Conservation (phyloP, 2,888 invertebrate species). For the Hyposoter didymator region DNA sequence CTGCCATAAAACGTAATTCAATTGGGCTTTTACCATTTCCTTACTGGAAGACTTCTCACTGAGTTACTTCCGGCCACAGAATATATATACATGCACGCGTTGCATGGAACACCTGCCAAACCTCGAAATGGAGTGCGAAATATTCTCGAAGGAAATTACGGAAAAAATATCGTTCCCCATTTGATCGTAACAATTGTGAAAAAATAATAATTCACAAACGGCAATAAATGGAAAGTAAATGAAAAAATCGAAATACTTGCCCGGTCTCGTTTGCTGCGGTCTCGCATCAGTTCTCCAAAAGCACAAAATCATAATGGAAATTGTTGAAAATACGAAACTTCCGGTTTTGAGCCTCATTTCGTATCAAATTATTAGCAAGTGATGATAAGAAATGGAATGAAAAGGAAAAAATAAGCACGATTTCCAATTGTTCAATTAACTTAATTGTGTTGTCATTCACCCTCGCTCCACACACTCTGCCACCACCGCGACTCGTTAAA, state of each 20-base stretch:
- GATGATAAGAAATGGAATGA: not conserved
- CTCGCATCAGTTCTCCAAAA: conserved; percentile 50
- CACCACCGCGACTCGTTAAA: not conserved
- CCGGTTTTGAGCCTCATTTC: conserved; percentile 24
- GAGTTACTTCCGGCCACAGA: conserved; percentile 41
- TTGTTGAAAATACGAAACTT: conserved; percentile 13
- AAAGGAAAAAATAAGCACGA: conserved; percentile 5
- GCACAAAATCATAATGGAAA: conserved; percentile 35
- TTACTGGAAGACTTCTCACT: conserved; percentile 21
- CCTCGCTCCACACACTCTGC: not conserved
- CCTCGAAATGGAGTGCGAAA: not conserved
- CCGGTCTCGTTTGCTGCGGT: conserved; percentile 61
- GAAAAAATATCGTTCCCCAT: not conserved
- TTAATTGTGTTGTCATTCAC: not conserved
- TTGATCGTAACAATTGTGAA: not conserved
- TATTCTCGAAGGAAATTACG: not conserved
- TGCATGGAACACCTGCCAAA: not conserved
- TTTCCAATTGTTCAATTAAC: not conserved
- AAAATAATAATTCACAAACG: not conserved
- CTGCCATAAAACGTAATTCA: conserved; percentile 61
- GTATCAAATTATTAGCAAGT: not conserved
- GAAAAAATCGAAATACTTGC: conserved; percentile 51
- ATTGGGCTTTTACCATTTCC: conserved; percentile 62
- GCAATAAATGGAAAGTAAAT: not conserved
- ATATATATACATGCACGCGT: not conserved